Evolutionary conservation across 35 echinoderm and acorn worm genomes (phyloP).

Genomic region (Stichopus chloronotus): DNA sequence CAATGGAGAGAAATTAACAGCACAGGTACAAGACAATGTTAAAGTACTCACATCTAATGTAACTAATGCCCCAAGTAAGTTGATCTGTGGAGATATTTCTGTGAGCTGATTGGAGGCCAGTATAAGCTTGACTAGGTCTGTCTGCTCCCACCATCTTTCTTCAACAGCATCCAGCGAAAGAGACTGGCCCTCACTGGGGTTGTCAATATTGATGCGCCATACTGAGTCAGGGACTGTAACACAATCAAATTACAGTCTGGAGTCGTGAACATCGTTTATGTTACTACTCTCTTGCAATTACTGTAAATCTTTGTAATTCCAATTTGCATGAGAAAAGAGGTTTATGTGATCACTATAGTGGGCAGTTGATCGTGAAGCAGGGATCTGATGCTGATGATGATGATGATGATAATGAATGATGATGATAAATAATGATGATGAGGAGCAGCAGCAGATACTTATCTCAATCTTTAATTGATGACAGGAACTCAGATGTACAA

Average conservation of each 20-base stretch:
- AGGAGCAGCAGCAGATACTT: too few relatives aligned
- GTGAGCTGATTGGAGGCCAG: constrained; percentile 90
- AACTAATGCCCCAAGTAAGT: constrained; percentile 73
- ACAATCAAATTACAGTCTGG: background rate
- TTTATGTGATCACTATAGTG: too few relatives aligned
- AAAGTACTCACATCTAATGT: constrained; percentile 83
- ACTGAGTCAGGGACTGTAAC: constrained; percentile 83
- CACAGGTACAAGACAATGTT: background rate
- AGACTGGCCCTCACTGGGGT: constrained; percentile 79
- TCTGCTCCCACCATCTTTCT: constrained; percentile 92
- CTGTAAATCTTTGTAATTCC: background rate
- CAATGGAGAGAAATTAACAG: too few relatives aligned
- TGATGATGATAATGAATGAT: too few relatives aligned
- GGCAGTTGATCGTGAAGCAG: too few relatives aligned
- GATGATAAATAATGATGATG: too few relatives aligned
- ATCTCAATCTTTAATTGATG: too few relatives aligned
- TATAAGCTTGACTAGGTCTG: constrained; percentile 88
- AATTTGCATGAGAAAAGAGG: too few relatives aligned
- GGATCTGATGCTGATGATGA: too few relatives aligned
- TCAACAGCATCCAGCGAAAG: constrained; percentile 84
- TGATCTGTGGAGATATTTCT: constrained; percentile 77
- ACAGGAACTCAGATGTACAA: too few relatives aligned
- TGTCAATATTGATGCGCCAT: constrained; percentile 91
- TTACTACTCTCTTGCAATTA: background rate
- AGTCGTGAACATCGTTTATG: too few relatives aligned